phyloP scores from a whole-genome alignment of 2,888 invertebrate genomes.

The Esperia sulphurella region DNA sequence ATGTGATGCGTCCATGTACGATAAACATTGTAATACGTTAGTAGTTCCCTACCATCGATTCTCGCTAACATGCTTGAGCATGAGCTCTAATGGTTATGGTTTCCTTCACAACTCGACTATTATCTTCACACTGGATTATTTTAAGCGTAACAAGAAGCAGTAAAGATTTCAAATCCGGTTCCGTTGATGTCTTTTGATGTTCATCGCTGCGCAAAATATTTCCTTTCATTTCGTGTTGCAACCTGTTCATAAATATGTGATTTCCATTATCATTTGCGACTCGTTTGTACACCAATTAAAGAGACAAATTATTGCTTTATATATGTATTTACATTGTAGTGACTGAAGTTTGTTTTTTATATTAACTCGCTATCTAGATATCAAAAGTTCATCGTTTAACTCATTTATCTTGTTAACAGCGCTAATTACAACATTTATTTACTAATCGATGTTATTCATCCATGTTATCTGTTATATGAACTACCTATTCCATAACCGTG shows the following conservation, averaged over 20 bases:
- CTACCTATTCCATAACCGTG: too few relatives aligned
- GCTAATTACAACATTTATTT: not conserved
- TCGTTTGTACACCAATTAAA: too few relatives aligned
- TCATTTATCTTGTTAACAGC: not conserved
- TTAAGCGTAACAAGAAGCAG: not conserved
- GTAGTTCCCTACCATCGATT: not conserved
- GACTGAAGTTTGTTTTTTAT: too few relatives aligned
- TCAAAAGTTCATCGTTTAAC: not conserved
- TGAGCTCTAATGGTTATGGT: conserved; percentile 8
- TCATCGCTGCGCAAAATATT: too few relatives aligned
- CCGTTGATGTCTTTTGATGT: not conserved
- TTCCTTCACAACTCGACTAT: conserved; percentile 5
- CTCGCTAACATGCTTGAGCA: not conserved
- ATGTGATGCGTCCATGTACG: too few relatives aligned
- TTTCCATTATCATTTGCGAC: too few relatives aligned
- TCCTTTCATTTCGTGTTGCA: too few relatives aligned
- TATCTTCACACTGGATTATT: conserved; percentile 8
- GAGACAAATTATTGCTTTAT: too few relatives aligned
- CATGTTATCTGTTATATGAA: not conserved
- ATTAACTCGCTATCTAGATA: too few relatives aligned
- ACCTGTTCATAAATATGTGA: too few relatives aligned
- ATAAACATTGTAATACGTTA: too few relatives aligned
- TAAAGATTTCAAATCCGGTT: not conserved
- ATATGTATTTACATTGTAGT: too few relatives aligned
- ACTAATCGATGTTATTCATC: not conserved